Conservation (phyloP, 2,797 vertebrate species). For the Tragelaphus eurycerus region DNA sequence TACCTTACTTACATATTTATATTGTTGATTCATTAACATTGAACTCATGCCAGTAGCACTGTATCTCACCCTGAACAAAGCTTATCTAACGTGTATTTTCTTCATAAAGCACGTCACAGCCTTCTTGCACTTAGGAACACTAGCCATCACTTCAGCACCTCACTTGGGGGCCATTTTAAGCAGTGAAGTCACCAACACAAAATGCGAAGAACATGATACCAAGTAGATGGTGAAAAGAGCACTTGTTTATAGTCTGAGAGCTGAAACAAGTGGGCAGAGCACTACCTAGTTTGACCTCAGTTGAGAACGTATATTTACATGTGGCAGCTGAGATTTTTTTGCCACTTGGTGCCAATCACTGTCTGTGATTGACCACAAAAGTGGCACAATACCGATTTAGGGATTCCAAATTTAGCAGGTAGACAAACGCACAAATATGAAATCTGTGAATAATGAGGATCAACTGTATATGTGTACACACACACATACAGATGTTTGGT, state of each 20-base stretch:
- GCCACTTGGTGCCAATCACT: not conserved
- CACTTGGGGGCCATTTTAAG: not conserved
- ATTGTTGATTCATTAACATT: not conserved
- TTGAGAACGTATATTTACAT: not conserved
- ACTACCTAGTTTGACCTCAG: not conserved
- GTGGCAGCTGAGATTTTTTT: not conserved
- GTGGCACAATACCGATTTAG: not conserved
- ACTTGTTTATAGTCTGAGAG: not conserved
- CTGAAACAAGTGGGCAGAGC: not conserved
- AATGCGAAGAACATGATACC: not conserved
- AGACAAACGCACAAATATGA: not conserved
- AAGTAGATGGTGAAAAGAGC: not conserved
- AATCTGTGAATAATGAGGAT: not conserved
- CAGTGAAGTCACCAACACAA: not conserved
- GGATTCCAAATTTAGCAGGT: not conserved
- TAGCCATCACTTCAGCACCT: not conserved
- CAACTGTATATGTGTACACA: not conserved
- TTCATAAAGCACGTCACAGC: not conserved
- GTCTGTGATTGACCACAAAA: not conserved
- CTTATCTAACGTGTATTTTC: not conserved
- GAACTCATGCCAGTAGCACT: not conserved
- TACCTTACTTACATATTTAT: not conserved
- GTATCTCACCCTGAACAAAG: not conserved
- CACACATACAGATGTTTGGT: not conserved
- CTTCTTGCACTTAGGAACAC: not conserved